Conservation (phyloP, 2,113 vertebrate genomes). For the Ibidorhyncha struthersii region DNA sequence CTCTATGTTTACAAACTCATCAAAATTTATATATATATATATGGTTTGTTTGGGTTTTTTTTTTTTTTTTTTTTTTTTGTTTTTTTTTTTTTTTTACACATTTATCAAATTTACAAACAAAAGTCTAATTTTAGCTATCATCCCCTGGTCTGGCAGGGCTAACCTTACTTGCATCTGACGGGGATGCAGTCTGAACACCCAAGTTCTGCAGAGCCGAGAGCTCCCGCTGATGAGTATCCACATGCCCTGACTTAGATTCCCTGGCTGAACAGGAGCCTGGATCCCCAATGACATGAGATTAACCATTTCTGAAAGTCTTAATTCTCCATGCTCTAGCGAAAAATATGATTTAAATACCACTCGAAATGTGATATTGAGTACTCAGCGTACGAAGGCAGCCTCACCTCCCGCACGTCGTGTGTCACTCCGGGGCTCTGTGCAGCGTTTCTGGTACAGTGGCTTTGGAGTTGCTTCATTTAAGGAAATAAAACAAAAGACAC, state of each 20-base stretch:
- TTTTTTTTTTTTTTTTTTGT: no score
- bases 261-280: not conserved
- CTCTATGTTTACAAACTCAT: not conserved
- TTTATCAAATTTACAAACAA: not conserved
- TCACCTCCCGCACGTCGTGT: accelerated
- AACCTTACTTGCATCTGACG: not conserved
- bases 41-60: not conserved
- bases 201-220: not conserved
- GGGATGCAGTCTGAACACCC: not conserved
- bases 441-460: not conserved
- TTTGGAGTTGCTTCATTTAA: not conserved
- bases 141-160: not conserved
- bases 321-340: not conserved
- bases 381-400: not conserved
- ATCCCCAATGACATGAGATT: accelerated
- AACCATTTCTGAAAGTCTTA: not conserved
- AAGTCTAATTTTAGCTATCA: not conserved
- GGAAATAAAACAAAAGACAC: not conserved
- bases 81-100: not conserved
- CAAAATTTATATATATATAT: not conserved
- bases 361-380: not conserved
- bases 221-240: not conserved
- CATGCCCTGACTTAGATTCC: not conserved
- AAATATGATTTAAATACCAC: not conserved
- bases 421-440: not conserved